Percentiles rank a stretch among this genome's conserved stretches.
Conservation (phyloP, 2,113 vertebrate species). For the Apodemus speciosus region DNA sequence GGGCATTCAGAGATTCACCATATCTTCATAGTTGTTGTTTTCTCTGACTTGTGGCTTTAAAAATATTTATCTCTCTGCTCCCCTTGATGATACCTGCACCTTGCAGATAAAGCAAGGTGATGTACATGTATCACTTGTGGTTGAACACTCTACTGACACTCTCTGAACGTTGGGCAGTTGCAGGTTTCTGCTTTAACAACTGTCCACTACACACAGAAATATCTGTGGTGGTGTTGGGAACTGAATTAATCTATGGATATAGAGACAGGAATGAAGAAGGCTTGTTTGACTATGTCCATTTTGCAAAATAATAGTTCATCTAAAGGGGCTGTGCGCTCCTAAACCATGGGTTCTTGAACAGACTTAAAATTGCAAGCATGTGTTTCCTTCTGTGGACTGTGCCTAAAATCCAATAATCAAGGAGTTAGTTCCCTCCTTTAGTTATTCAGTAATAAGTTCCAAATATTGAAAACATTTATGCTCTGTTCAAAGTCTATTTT, state of each 20-base stretch:
- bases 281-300: not conserved
- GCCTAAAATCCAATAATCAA: not conserved
- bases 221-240: not conserved
- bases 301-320: not conserved
- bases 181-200: not conserved
- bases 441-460: not conserved
- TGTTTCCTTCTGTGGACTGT: not conserved
- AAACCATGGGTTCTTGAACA: too few species aligned
- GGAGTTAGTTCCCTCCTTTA: not conserved
- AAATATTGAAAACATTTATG: conserved; percentile 25
- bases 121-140: not conserved
- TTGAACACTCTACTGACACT: not conserved
- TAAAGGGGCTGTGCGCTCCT: too few species aligned
- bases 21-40: not conserved
- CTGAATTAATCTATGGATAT: too few species aligned
- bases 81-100: not conserved
- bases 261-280: too few species aligned
- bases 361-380: too few species aligned
- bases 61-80: not conserved
- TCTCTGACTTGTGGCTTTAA: not conserved
- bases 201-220: not conserved
- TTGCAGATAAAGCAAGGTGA: too few species aligned
- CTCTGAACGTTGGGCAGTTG: too few species aligned
- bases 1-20: not conserved
- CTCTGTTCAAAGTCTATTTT: conserved; percentile 32